Conservation (phyloP, 2,888 invertebrate species). For the Xestia rhomboidea region DNA sequence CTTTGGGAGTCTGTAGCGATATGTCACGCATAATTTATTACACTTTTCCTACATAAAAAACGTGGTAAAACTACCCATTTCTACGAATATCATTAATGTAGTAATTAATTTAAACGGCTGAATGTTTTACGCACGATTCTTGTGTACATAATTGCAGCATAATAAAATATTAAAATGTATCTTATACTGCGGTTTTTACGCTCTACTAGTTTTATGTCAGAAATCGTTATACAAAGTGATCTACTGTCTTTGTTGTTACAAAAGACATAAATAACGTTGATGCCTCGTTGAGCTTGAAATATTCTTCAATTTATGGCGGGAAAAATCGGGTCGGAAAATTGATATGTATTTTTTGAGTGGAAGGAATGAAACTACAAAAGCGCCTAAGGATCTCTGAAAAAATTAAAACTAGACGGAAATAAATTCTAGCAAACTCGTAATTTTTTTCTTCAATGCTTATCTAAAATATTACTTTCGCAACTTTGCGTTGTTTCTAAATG, state of each 20-base stretch:
- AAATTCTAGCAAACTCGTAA: conserved; percentile 5
- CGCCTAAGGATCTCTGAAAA: not conserved
- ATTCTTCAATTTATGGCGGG: conserved; percentile 45
- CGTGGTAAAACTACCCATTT: conserved; percentile 5
- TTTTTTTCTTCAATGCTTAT: not conserved
- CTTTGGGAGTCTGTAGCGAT: conserved; percentile 14
- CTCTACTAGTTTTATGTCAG: not conserved
- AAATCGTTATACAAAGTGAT: conserved; percentile 30
- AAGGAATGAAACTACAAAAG: not conserved
- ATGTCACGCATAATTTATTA: conserved; percentile 32
- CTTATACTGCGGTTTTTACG: not conserved
- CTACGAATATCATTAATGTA: conserved; percentile 16
- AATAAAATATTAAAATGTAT: conserved; percentile 28
- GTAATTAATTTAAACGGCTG: conserved; percentile 32
- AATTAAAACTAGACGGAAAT: conserved; percentile 12
- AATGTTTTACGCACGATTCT: conserved; percentile 18
- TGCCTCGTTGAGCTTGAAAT: conserved; percentile 34
- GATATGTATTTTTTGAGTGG: conserved; percentile 12
- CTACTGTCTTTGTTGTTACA: conserved; percentile 13
- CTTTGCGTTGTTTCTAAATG: not conserved
- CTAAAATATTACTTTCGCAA: conserved; percentile 24
- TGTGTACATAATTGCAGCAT: not conserved
- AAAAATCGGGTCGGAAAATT: conserved; percentile 19
- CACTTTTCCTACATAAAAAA: conserved; percentile 16
- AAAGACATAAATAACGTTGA: conserved; percentile 44